These are phyloP conservation scores for Timandra comae DNA, from an alignment of 2,888 invertebrate genomes.

Conservation along the genomic window DNA sequence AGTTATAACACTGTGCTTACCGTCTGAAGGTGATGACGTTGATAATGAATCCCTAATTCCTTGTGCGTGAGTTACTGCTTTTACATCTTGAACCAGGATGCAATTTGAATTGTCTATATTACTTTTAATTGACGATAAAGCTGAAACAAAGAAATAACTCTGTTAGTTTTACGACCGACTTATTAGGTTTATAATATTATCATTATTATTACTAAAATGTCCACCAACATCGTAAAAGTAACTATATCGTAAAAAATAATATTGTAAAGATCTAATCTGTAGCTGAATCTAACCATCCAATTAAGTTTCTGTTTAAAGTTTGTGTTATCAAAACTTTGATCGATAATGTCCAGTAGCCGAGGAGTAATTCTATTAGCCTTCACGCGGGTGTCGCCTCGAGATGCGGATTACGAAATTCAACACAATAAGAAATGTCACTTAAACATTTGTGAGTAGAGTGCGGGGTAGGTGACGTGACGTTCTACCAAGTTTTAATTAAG, in stretches of 20 bases:
- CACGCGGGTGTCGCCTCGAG: constrained; percentile 41
- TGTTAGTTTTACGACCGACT: too few relatives aligned
- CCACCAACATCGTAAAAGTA: constrained; percentile 25
- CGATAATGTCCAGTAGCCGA: constrained; percentile 54
- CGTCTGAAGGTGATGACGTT: constrained; percentile 69
- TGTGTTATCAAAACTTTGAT: constrained; percentile 48
- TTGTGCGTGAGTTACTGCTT: constrained; percentile 91
- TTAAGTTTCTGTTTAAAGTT: constrained; percentile 55
- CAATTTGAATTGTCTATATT: constrained; percentile 92
- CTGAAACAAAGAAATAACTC: constrained; percentile 74
- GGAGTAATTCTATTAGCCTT: constrained; percentile 53
- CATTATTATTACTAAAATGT: constrained; percentile 9
- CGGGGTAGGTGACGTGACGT: constrained; percentile 55
- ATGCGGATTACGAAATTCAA: constrained; percentile 45
- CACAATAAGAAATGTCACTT: constrained; percentile 57
- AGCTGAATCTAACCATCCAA: constrained; percentile 47
- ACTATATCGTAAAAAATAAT: too few relatives aligned
- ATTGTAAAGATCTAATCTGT: constrained; percentile 39
- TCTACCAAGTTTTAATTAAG: constrained; percentile 71
- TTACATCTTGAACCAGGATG: constrained; percentile 92
- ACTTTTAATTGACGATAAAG: constrained; percentile 93
- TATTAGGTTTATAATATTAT: too few relatives aligned
- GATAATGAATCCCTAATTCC: constrained; percentile 84
- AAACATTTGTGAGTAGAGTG: constrained; percentile 42
- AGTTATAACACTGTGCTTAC: constrained; percentile 37